Percentiles rank a stretch among this genome's conserved stretches.
Conservation (phyloP, 2,888 invertebrate genomes). For the Drosophila nr. medialis region DNA sequence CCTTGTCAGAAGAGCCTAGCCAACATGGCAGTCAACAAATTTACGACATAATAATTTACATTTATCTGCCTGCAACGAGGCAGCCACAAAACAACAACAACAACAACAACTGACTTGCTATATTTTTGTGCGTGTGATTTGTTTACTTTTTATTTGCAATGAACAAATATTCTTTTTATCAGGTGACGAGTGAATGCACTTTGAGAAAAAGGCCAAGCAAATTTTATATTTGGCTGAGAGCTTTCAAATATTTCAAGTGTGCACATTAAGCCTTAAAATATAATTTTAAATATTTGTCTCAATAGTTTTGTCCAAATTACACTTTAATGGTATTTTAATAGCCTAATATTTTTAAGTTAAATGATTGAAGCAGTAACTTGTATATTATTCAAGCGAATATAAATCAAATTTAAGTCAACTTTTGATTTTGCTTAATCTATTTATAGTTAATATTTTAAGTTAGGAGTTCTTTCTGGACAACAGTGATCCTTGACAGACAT, state of each 20-base stretch:
- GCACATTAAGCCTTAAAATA: neutral
- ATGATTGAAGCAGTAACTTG: neutral
- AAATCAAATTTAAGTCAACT: neutral
- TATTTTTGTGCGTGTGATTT: conserved; percentile 52
- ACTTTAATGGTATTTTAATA: neutral
- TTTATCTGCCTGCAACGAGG: conserved; percentile 83
- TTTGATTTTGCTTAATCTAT: too few species aligned
- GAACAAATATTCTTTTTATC: neutral
- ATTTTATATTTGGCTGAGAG: neutral
- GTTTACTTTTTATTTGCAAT: conserved; percentile 27
- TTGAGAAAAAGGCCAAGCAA: neutral
- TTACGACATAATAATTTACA: conserved; percentile 84
- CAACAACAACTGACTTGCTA: conserved; percentile 56
- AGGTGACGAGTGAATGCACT: conserved; percentile 39
- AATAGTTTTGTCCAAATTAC: neutral
- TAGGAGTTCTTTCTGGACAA: neutral
- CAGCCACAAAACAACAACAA: conserved; percentile 62
- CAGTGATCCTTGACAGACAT: neutral
- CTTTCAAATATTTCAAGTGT: neutral
- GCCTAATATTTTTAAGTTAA: neutral
- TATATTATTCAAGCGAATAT: too few species aligned
- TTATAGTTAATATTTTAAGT: neutral
- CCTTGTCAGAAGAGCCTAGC: conserved; percentile 61
- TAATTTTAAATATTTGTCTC: neutral
- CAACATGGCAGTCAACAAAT: conserved; percentile 80